These are phyloP conservation scores for Synergus gifuensis DNA, from an alignment of 2,888 invertebrate species.

Conservation along the genomic window DNA sequence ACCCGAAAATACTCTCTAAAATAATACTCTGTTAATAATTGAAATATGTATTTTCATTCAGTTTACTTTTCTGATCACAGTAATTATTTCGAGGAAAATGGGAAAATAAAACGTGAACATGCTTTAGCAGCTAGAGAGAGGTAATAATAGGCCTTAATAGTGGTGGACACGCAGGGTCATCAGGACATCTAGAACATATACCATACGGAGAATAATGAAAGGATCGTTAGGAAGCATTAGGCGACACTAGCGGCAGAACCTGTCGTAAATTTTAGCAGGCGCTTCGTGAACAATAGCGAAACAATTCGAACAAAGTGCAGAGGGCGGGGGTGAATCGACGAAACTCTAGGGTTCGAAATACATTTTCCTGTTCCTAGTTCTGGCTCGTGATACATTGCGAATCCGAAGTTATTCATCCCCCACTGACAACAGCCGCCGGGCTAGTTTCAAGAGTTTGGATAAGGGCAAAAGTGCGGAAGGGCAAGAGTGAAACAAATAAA, in stretches of 20 bases:
- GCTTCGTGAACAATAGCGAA: slow-evolving; percentile 50
- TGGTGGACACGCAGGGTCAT: neutral
- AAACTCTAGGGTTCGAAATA: neutral
- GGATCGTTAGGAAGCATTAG: slow-evolving; percentile 51
- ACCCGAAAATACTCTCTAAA: too few relatives aligned
- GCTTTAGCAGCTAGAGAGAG: neutral
- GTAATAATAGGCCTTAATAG: neutral
- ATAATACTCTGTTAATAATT: neutral
- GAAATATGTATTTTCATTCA: neutral
- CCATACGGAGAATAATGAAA: slow-evolving; percentile 47
- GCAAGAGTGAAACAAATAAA: neutral
- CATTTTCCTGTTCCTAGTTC: neutral
- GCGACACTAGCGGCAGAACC: slow-evolving; percentile 40
- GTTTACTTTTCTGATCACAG: neutral
- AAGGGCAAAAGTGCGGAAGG: neutral
- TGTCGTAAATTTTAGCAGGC: slow-evolving; percentile 46
- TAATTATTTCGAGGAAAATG: neutral
- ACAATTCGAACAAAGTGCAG: slow-evolving; percentile 44
- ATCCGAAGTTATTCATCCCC: slow-evolving; percentile 21
- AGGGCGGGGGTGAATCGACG: neutral
- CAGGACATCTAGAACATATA: neutral
- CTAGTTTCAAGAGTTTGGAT: neutral
- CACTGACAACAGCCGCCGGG: neutral
- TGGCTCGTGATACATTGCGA: neutral
- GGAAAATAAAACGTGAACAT: neutral